Evolutionary conservation across 2,797 vertebrate genomes (phyloP), one percentile per base, ranked within the genome.

Genomic region (Gila robusta): DNA sequence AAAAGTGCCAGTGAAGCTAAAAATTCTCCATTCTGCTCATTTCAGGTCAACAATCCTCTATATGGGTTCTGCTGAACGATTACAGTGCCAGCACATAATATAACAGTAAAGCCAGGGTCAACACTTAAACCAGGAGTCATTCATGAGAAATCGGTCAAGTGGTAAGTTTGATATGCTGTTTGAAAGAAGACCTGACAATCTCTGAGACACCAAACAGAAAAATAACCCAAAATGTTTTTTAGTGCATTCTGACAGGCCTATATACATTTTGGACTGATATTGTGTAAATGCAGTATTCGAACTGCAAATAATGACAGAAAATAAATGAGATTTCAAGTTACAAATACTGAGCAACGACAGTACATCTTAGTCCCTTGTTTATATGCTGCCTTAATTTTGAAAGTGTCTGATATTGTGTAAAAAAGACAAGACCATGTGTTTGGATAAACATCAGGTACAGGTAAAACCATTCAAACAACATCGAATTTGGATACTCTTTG

Each of bases 201-300:
- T 44, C 83, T 79, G 35, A 83, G 64, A 84, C 79, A 79, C 87
- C 88, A 79, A 73, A 87, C 47, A 90, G 84, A 86, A 87, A 87
- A 91, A 93, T 89, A 90, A 37, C 23, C 35, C 44, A 70, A 85
- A 73, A 87, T 89, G 91, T 77, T 74, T 88, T 94, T 94, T 95
- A 95, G 95, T 96, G 94, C 94, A 95, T 93, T 92, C 92, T 91
- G 88, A 93, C 91, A 92, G 90, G 93, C 92, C 93, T 90, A 91
- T 91, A 56, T 89, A 73, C 39, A 90, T 90, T 91, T 89, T 92
- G 90, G 89, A 93, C 90, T 89, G 88, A 91, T 86, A 92, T 88
- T 90, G 90, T 88, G 84, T 89, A 89, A 92, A 87, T 90, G 81
- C 90, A 92, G 90, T 82, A 91, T 92, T 91, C 84, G 91, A 89